Base-by-base conservation (phyloP, 1,140 invertebrate genomes). In the Cryptotermes secundus region DNA sequence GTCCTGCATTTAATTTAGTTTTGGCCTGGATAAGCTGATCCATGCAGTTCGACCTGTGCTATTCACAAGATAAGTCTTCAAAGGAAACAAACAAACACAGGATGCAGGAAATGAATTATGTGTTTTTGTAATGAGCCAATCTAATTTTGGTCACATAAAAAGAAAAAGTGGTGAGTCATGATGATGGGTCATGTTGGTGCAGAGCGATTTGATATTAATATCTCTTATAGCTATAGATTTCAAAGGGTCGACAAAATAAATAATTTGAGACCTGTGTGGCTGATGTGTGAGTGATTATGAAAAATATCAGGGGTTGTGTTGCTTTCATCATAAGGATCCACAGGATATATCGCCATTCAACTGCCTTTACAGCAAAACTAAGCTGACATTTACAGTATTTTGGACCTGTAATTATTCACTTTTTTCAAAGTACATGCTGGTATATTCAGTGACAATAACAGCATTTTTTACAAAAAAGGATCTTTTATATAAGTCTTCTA, bases 11-110 rank as follows among this genome's bases (percentile, higher is more conserved):
- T 31, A 10, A 72, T 72, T 72, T 72, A 7, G 3, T 72, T 72
- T 72, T 72, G 26, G 59, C n/a, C 59, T 72, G 53, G 12, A 19
- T n/a, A 26, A 72, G 59, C 10, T n/a, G 26, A 72, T 26, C 59
- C 59, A 72, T 72, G 59, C n/a, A 72, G 59, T 72, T 72, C 31
- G 59, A 72, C n/a, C 59, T 72, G 59, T 72, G 59, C 59, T 72
- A 16, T 72, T 72, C 59, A 72, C n/a, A 72, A 72, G 26, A 31
- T 72, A 31, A 31, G 31, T 72, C 59, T 31, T 3, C 59, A 72
- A n/a, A 72, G n/a, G 59, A 72, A 72, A 72, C 59, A 72, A n/a
- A 72, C 59, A 72, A 72, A 72, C 59, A 31, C 59, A 72, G 31
- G 26, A 72, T 72, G n/a, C 26, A 16, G 59, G 59, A n/a, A 72